Evolutionary conservation across 2,888 invertebrate species (phyloP).

Genomic region (Mystacides longicornis): DNA sequence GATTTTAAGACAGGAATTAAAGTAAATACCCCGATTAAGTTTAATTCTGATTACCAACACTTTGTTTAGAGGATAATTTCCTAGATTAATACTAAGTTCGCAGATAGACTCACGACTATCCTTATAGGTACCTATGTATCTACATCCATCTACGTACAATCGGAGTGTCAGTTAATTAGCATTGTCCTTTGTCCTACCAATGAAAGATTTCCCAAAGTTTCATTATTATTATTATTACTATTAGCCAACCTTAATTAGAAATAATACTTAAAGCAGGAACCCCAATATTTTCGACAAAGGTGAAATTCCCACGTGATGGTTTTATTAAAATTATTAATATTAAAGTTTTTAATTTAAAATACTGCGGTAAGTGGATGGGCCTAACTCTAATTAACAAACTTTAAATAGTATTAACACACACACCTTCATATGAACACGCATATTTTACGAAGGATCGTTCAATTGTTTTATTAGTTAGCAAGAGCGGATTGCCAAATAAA

Average conservation of each 20-base stretch:
- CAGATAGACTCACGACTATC: no score
- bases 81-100: no score
- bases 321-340: constrained; percentile 2
- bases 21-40: neutral
- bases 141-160: no score
- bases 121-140: no score
- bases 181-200: neutral
- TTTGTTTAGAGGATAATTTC: no score
- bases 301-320: neutral
- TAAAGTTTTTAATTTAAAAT: constrained; percentile 1
- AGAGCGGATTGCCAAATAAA: no score
- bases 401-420: no score
- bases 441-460: no score
- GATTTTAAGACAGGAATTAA: neutral
- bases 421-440: no score
- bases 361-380: neutral
- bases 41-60: neutral
- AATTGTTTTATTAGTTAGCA: no score
- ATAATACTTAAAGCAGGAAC: neutral
- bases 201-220: neutral
- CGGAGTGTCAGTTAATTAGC: neutral
- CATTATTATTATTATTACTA: neutral
- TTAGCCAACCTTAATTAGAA: neutral
- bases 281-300: constrained; percentile 1
- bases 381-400: neutral